Base-by-base conservation (phyloP, 1,140 invertebrate genomes). In the Lithobius niger region DNA sequence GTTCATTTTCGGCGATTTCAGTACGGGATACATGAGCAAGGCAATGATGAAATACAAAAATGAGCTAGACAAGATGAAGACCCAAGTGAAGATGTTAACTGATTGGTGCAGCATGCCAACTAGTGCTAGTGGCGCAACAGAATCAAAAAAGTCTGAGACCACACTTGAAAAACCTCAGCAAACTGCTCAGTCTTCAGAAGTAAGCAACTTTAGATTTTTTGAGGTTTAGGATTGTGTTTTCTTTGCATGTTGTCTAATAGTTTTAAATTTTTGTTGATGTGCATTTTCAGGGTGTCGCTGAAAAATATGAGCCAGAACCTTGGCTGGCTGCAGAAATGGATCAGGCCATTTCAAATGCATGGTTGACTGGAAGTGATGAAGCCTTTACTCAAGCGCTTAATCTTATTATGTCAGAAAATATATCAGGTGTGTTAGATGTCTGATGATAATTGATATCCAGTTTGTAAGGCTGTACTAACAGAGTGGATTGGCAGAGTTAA, bases 371-470 rank as follows among this genome's bases (percentile, higher is more conserved):
- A 1, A 70, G 69, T 16, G 76, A 81, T 57, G 75, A 79, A 45
- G 67, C 72, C 45, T 86, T 86, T 65, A 71, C 78, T 28, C 81
- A 86, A 66, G 74, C 88, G 42, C 67, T 87, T 54, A 79, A 86
- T 66, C 75, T 86, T 57, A 82, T 88, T 61, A 65, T 81, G 57
- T 80, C 79, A 47, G 83, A 87, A 68, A 82, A 82, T 64, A 77
- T 86, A 50, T 77, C 78, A 1, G 76, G 51, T 53, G 27, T 50
- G 50, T 52, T 3, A n/a, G 3, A 26, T 28, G 18, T n/a, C 22
- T 52, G 26, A 52, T 51, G 25, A 26, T 47, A 19, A 22, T 22
- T 6, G 44, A n/a, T 22, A 22, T 22, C 44, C 24, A 22, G 44
- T n/a, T n/a, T 47, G 18, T 6, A 47, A 47, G 6, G 21, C 44